Conservation (phyloP, 1,140 invertebrate species). For the Cotesia chilonis region DNA sequence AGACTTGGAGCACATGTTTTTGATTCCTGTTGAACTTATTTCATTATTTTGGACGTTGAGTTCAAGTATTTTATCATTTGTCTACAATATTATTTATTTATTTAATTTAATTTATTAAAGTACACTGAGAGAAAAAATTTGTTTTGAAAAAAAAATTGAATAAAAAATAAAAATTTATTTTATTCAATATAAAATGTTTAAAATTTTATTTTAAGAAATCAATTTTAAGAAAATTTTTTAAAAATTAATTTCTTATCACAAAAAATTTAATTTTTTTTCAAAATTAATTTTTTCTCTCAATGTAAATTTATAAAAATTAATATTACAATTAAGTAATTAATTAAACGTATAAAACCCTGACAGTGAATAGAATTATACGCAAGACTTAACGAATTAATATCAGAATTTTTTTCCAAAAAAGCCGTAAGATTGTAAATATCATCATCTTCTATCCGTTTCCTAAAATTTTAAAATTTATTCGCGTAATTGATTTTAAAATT, state of each 20-base stretch:
- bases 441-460: constrained; percentile 57
- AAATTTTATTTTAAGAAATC: no score
- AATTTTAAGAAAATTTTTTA: no score
- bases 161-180: no score
- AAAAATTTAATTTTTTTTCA: no score
- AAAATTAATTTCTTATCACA: no score
- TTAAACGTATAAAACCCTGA: constrained; percentile 63
- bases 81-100: constrained; percentile 32
- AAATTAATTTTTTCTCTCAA: not conserved
- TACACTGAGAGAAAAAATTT: no score
- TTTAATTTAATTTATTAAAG: not conserved
- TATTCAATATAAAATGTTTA: no score
- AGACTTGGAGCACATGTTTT: constrained; percentile 55
- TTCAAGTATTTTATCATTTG: constrained; percentile 59
- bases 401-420: constrained; percentile 61
- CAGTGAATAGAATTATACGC: constrained; percentile 68
- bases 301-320: not conserved
- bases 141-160: no score
- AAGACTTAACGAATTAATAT: constrained; percentile 65
- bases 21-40: constrained; percentile 58
- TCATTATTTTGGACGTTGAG: constrained; percentile 68
- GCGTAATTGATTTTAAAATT: not conserved
- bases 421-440: constrained; percentile 63
- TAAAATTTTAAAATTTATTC: constrained; percentile 33
- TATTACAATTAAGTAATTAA: constrained; percentile 48